Conservation (phyloP, 2,888 invertebrate species). For the Cylloceria caligata region DNA sequence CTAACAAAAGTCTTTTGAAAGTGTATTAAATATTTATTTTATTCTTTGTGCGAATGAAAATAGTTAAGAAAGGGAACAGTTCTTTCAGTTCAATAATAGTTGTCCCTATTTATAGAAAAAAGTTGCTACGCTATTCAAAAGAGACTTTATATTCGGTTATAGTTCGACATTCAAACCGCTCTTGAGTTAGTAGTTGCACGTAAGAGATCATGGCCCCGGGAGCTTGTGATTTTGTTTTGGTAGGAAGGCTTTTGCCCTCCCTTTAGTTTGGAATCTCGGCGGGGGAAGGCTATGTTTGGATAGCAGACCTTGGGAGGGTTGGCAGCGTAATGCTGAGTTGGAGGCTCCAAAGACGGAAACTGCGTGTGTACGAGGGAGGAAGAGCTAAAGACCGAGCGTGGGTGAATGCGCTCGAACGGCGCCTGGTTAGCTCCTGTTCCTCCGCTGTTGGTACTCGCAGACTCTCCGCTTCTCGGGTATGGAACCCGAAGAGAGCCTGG, state of each 20-base stretch:
- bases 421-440: constrained; percentile 43
- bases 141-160: constrained; percentile 1
- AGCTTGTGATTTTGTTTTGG: constrained; percentile 43
- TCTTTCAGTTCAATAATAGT: not conserved
- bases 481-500: constrained; percentile 68
- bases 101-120: not conserved
- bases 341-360: not conserved
- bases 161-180: constrained; percentile 7
- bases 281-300: constrained; percentile 25
- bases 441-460: constrained; percentile 2
- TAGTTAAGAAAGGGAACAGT: not conserved
- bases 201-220: constrained; percentile 24
- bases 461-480: constrained; percentile 1
- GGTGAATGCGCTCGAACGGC: constrained; percentile 70
- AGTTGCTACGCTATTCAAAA: not conserved
- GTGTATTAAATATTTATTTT: too few species aligned
- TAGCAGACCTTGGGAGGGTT: constrained; percentile 29
- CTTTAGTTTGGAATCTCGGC: not conserved
- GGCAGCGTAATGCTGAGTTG: constrained; percentile 26
- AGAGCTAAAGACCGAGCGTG: constrained; percentile 14
- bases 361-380: constrained; percentile 19
- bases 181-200: constrained; percentile 22
- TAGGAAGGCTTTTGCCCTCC: constrained; percentile 12
- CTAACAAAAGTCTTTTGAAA: too few species aligned
- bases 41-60: not conserved